These are phyloP conservation scores for Argynnis bischoffii DNA, from an alignment of 2,888 invertebrate species.

Conservation along the genomic window DNA sequence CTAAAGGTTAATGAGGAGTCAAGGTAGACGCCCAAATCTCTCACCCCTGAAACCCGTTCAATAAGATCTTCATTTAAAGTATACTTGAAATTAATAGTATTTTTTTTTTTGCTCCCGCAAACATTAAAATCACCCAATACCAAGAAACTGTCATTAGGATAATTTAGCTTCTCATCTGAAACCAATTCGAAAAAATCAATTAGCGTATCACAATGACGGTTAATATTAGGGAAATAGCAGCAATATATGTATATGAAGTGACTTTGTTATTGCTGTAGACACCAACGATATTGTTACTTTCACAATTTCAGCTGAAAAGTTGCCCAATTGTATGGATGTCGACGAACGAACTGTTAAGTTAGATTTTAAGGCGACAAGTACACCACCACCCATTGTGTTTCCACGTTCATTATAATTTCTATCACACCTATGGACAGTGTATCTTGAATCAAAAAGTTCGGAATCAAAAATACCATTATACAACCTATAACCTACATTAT, in stretches of 20 bases:
- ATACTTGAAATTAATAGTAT: no score
- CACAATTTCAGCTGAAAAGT: not conserved
- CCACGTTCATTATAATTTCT: slow-evolving; percentile 2
- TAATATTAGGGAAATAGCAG: slow-evolving; percentile 11
- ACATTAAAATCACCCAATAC: slow-evolving; percentile 7
- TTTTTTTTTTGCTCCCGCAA: no score
- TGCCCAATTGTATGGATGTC: not conserved
- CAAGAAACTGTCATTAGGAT: slow-evolving; percentile 12
- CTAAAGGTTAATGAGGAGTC: no score
- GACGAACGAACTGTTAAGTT: not conserved
- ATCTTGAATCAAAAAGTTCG: slow-evolving; percentile 12
- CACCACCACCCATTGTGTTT: slow-evolving; percentile 4
- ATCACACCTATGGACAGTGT: not conserved
- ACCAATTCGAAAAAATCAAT: slow-evolving; percentile 6
- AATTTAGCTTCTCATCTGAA: not conserved
- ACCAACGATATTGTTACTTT: not conserved
- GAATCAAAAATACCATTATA: slow-evolving; percentile 7
- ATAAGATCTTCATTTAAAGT: no score
- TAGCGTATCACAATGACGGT: not conserved
- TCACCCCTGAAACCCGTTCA: no score
- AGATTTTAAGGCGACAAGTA: slow-evolving; percentile 4
- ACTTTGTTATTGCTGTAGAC: not conserved
- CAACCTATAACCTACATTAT: slow-evolving; percentile 9
- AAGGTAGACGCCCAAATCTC: no score
- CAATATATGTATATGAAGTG: slow-evolving; percentile 15